Evolutionary conservation across 2,888 invertebrate genomes (phyloP), one percentile per base, ranked within the genome.

Genomic region (Papilio elwesi): DNA sequence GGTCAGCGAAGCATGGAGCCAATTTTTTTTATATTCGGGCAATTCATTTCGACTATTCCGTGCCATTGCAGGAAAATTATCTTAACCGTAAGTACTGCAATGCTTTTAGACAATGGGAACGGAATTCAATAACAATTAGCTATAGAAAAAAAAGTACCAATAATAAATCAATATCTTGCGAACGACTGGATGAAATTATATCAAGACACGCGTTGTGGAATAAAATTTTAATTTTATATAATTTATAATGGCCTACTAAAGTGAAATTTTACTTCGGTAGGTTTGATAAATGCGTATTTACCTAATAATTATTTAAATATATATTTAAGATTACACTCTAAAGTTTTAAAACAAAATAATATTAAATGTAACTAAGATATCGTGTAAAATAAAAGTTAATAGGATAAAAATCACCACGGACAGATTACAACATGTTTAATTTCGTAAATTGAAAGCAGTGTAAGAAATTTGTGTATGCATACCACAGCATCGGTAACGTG

Each of bases 1-100:
- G 73, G 73, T 73, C 73, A 73, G 65, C 69, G 64, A 69, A 70
- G 59, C 13, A 69, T 47, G 59, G 36, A 70, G 73, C 73, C 69
- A 73, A 70, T 59, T 57, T 66, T 73, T 73, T 73, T 73, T 62
- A 71, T 65, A 66, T 65, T 64, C 57, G 47, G 69, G 59, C 69
- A 73, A 70, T 66, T 59, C 51, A 66, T 66, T 66, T 47, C n/a
- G 38, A 55, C 38, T 48, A 52, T 53, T 53, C 16, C 15, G 13
- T 62, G 16, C 48, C 53, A n/a, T 53, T 72, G 68, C 68, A 68
- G 63, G 5, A 47, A 52, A 15, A 52, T 59, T 36, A 36, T 57
- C 11, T 48, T 57, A 15, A 49, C 9, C 36, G 7, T 47, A 15
- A 51, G 16, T 43, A 52, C 48, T 13, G 48, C 52, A 16, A 36